phyloP scores from a whole-genome alignment of 2,113 vertebrate species.

The Ondatra zibethicus region DNA sequence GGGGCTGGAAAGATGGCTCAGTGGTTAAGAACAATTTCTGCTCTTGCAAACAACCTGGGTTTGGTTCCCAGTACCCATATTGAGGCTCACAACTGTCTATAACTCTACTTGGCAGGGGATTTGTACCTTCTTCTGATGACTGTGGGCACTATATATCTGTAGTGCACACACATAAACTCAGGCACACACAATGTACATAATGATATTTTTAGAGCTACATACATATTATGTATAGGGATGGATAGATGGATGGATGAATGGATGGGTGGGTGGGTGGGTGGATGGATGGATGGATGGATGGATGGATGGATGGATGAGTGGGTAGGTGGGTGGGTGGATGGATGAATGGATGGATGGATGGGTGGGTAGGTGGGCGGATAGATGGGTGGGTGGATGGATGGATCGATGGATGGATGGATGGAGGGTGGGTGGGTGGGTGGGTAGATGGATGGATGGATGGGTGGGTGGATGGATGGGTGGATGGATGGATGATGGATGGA shows the following conservation, averaged over 20 bases:
- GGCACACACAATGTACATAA: background rate
- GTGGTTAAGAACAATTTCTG: background rate
- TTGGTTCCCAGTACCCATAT: background rate
- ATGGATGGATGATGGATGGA: too few relatives aligned
- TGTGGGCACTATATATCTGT: background rate
- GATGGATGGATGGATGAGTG: too few relatives aligned
- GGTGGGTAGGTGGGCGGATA: too few relatives aligned
- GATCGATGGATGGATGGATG: too few relatives aligned
- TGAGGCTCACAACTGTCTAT: background rate
- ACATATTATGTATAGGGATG: background rate
- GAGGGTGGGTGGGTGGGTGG: too few relatives aligned
- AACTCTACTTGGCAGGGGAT: background rate
- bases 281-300: background rate
- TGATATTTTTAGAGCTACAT: background rate
- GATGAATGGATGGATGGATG: too few relatives aligned
- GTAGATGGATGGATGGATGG: too few relatives aligned
- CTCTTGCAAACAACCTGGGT: background rate
- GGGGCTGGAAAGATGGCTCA: background rate
- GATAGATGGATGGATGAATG: background rate
- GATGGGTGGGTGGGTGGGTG: background rate
- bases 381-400: fast-evolving
- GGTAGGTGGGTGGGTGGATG: too few relatives aligned
- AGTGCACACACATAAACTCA: background rate
- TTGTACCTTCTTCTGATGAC: background rate
- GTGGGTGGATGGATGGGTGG: too few relatives aligned